Evolutionary conservation across 1,140 invertebrate genomes (phyloP), one percentile per base, ranked within the genome.

Genomic region (silkworm (Bombyx mori)): DNA sequence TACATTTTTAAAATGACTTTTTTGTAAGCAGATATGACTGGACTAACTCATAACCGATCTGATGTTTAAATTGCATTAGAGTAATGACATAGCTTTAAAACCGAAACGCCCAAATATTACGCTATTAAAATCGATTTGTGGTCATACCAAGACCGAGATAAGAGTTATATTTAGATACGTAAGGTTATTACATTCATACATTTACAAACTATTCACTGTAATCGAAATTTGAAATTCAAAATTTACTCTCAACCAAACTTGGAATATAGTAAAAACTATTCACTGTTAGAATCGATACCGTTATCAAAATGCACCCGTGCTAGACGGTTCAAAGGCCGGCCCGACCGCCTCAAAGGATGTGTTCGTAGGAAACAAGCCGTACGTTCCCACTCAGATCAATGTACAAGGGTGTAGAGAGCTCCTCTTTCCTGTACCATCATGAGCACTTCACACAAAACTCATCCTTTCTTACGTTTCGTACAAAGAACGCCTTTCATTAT

Each of bases 311-410:
- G 61, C 61, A 63, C 55, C 56, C 44, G 18, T 12, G 54, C 54
- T 46, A 50, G 18, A 44, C 44, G 46, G n/a, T 66, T 77, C 79
- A 82, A 82, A 84, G 77, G 72, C 53, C 56, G 56, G 61, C 57
- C 62, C 53, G 66, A 64, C 64, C 68, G 66, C 68, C 66, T 80
- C 79, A 81, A 82, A 84, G 77, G 74, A 69, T 71, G 66, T 73
- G 66, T 69, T 74, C 68, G 58, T 61, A 69, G 61, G 69, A 66
- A 79, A 75, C 75, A 71, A 71, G 67, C 71, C 69, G 69, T 71
- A 70, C 71, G 68, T 71, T 73, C 68, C 62, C 67, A 77, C 68
- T 66, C 69, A 67, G 68, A 72, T 71, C 67, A 71, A 66, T 64
- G 64, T 66, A 70, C 65, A 67, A 67, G 63, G 60, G 61, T 71